Percentiles rank a stretch among this genome's conserved stretches.
Conservation (phyloP, 2,888 invertebrate genomes). For the Zygaena filipendulae region DNA sequence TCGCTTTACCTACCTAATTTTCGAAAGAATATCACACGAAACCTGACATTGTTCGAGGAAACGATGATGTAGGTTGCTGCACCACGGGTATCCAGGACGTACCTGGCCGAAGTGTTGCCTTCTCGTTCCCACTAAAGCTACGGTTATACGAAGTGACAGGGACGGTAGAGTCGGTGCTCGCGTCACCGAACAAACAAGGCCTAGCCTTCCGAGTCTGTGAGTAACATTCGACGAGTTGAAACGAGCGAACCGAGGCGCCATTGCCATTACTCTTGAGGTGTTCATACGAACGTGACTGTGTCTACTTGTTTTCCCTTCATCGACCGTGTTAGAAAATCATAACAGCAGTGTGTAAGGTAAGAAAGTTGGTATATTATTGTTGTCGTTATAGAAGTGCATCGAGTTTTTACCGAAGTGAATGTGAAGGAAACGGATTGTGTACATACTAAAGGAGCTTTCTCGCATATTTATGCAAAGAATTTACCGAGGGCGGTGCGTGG, state of each 20-base stretch:
- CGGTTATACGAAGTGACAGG: conserved; percentile 25
- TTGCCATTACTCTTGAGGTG: conserved; percentile 64
- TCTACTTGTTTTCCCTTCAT: conserved; percentile 51
- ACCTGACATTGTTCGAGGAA: conserved; percentile 54
- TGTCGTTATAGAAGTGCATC: conserved; percentile 48
- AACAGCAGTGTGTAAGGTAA: conserved; percentile 66
- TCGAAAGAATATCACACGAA: conserved; percentile 41
- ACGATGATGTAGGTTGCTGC: conserved; percentile 56
- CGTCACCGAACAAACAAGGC: conserved; percentile 61
- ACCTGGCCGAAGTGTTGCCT: conserved; percentile 19
- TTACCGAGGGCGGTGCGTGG: conserved; percentile 60
- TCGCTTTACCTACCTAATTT: too few species aligned
- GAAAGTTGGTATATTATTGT: conserved; percentile 41
- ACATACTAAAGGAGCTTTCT: conserved; percentile 48
- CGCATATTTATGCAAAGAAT: conserved; percentile 65
- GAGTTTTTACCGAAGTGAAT: conserved; percentile 36
- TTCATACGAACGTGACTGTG: conserved; percentile 62
- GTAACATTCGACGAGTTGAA: conserved; percentile 46
- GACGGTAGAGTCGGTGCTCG: conserved; percentile 33
- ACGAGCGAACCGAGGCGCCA: conserved; percentile 48
- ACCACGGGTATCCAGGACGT: conserved; percentile 41
- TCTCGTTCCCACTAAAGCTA: conserved; percentile 25
- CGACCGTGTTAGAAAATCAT: conserved; percentile 59
- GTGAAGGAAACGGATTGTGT: conserved; percentile 25
- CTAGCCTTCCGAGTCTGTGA: conserved; percentile 57